These are phyloP conservation scores for Decapterus maruadsi DNA, from an alignment of 2,797 vertebrate genomes.

Conservation along the genomic window DNA sequence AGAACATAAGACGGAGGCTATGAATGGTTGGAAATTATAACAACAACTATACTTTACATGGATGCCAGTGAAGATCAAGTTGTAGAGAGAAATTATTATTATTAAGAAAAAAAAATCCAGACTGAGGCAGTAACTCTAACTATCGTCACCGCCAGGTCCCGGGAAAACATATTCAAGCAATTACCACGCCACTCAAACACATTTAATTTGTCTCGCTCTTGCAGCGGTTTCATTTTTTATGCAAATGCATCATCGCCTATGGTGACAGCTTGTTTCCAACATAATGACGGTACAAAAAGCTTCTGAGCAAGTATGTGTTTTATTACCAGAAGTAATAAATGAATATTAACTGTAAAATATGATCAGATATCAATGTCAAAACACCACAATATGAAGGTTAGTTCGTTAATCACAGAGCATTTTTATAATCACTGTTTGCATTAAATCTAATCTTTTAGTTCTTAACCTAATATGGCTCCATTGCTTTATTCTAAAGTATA, in stretches of 20 bases:
- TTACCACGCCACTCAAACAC: not conserved
- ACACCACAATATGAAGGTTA: not conserved
- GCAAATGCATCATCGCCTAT: not conserved
- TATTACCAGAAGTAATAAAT: not conserved
- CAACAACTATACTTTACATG: not conserved
- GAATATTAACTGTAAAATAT: not conserved
- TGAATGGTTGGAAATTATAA: not conserved
- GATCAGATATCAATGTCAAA: not conserved
- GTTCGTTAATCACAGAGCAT: not conserved
- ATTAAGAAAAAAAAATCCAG: not conserved
- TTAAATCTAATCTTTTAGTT: conserved; percentile 7
- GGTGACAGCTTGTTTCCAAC: conserved; percentile 9
- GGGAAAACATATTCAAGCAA: conserved; percentile 2
- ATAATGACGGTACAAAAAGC: not conserved
- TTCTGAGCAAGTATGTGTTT: not conserved
- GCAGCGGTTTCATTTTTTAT: conserved; percentile 22
- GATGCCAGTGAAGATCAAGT: not conserved
- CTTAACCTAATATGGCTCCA: conserved; percentile 12
- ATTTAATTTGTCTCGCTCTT: not conserved
- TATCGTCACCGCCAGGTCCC: not conserved
- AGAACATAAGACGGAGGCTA: too few relatives aligned
- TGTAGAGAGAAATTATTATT: not conserved
- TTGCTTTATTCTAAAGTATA: not conserved
- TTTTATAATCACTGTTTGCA: conserved; percentile 4
- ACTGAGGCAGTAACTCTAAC: not conserved